Conservation (phyloP, 2,113 vertebrate genomes). For the Lethenteron camtschaticum region DNA sequence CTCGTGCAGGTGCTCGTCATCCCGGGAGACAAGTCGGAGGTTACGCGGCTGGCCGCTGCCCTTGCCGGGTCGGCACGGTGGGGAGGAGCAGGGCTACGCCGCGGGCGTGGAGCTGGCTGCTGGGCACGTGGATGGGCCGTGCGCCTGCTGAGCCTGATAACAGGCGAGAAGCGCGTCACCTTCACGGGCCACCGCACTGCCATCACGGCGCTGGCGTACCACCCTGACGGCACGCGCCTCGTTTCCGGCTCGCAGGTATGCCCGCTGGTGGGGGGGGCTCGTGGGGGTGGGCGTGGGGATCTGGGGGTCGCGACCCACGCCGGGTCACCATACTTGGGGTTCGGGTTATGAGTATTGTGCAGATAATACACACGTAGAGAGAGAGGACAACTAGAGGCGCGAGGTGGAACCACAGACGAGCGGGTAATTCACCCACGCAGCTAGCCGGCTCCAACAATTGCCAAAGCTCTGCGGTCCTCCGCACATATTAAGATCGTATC, state of each 20-base stretch:
- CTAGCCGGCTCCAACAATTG: too few species aligned
- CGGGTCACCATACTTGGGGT: too few species aligned
- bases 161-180: conserved; percentile 44
- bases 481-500: not conserved
- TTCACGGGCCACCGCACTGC: conserved; percentile 80
- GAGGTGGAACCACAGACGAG: too few species aligned
- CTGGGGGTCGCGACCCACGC: too few species aligned
- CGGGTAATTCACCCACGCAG: too few species aligned
- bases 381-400: too few species aligned
- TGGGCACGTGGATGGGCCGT: conserved; percentile 67
- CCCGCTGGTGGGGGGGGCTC: not conserved
- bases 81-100: too few species aligned
- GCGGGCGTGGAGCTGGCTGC: conserved; percentile 34
- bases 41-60: conserved; percentile 53
- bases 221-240: conserved; percentile 52
- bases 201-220: conserved; percentile 48
- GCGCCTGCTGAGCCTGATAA: conserved; percentile 54
- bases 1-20: conserved; percentile 56
- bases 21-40: conserved; percentile 61
- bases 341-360: too few species aligned
- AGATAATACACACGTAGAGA: too few species aligned
- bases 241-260: conserved; percentile 68
- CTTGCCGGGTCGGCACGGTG: conserved; percentile 32
- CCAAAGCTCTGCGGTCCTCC: too few species aligned
- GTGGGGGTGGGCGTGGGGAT: too few species aligned